Base-by-base conservation (phyloP, 2,888 invertebrate species). In the Anagyrus pseudococci region DNA sequence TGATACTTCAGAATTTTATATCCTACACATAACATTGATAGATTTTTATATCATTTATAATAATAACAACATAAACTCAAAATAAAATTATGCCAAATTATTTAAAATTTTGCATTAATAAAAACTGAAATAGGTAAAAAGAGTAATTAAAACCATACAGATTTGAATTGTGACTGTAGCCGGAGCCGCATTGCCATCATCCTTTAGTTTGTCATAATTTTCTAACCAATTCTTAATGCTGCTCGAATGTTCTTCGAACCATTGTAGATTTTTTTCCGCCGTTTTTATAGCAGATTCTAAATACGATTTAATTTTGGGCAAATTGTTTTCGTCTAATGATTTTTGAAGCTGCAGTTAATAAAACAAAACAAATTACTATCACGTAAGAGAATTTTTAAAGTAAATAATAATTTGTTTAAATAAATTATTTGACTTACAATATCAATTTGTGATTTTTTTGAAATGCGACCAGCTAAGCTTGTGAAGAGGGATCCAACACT, bases 401-500 rank as follows among this genome's bases (percentile, higher is more conserved):
- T n/a, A n/a, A n/a, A n/a, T n/a, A n/a, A n/a, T n/a, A n/a, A 22
- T 23, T 22, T 54, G 7, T 22, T 2, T 19, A 25, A 7, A 26
- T 43, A 17, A 43, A 0, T 53, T 4, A 43, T 15, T 26, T 48
- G 22, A 25, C 58, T 59, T 71, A 77, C 77, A 65, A 62, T 67
- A 3, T 56, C 2, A 10, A 71, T 64, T 58, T 76, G 71, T 3
- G 57, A 29, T 2, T 19, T 0, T 1, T 62, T 71, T 1, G 75
- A 71, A 4, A 76, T 55, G 20, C 58, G 66, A 8, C 48, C 37
- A 19, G 73, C 72, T 8, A 76, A 41, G 6, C 53, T 62, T 0
- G 61, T 57, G 25, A 77, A 72, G 17, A 75, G 53, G n/a, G 41
- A n/a, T 13, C 49, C 68, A 0, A 78, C 70, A 0, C 62, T 58